Percentiles rank a stretch among this genome's conserved stretches.
These are phyloP conservation scores for Lepus townsendii DNA, from an alignment of 2,797 vertebrate genomes.

Conservation along the genomic window DNA sequence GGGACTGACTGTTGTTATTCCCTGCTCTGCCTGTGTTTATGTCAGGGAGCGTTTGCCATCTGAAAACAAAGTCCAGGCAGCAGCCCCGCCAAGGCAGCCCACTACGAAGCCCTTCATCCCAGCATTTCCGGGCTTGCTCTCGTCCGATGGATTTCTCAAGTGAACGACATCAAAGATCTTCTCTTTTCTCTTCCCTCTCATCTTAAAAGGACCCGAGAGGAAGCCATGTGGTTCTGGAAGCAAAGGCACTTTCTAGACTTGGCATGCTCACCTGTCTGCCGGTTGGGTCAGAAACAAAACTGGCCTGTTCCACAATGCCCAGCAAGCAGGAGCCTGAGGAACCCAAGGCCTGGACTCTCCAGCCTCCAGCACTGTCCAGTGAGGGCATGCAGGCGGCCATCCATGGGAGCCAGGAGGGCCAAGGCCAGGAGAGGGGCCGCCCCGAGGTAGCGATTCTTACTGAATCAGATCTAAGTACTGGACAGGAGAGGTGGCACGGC, in stretches of 20 bases:
- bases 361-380: neutral
- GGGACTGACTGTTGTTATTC: conserved; percentile 73
- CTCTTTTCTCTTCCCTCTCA: conserved; percentile 48
- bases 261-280: neutral
- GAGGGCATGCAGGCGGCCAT: no score
- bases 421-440: neutral
- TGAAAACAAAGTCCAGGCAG: conserved; percentile 76
- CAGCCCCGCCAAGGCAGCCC: neutral
- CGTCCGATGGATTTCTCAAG: conserved; percentile 67
- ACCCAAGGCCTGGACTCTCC: neutral
- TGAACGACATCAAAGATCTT: conserved; percentile 76
- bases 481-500: neutral
- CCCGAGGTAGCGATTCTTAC: neutral
- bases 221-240: conserved; percentile 60
- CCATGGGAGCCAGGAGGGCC: neutral
- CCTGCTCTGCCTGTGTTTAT: conserved; percentile 77
- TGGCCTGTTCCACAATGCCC: neutral
- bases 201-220: conserved; percentile 71
- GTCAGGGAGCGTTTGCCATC: conserved; percentile 49
- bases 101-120: neutral
- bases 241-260: conserved; percentile 57
- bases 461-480: conserved; percentile 10
- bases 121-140: conserved; percentile 73
- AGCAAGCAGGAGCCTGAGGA: neutral
- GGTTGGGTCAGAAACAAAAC: neutral